Conservation (phyloP, 2,797 vertebrate genomes). For the Artibeus lituratus region DNA sequence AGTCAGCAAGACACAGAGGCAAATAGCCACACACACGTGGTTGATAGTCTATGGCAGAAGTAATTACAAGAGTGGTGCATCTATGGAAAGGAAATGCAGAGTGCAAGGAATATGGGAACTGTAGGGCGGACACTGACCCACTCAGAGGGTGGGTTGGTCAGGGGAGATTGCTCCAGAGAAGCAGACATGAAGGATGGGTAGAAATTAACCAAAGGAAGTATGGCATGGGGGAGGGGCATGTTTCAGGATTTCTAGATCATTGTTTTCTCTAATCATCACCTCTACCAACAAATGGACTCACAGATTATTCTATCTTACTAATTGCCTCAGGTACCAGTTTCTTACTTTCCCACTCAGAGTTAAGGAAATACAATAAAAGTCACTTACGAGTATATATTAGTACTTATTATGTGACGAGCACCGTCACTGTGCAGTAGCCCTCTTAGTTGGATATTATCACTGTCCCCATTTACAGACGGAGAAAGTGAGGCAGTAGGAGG, state of each 20-base stretch:
- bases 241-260: background rate
- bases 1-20: background rate
- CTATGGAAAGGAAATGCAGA: background rate
- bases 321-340: background rate
- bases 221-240: background rate
- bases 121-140: background rate
- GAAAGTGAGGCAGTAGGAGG: background rate
- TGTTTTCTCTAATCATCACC: background rate
- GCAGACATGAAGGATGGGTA: background rate
- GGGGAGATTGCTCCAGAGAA: background rate
- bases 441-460: background rate
- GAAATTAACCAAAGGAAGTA: background rate
- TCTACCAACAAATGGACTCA: background rate
- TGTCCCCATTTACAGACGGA: background rate
- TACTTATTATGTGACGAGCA: background rate
- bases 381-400: background rate
- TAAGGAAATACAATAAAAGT: background rate
- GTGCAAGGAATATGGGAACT: accelerated
- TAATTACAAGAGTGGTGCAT: background rate
- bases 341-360: background rate
- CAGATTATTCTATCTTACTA: background rate
- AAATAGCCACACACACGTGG: accelerated
- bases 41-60: background rate
- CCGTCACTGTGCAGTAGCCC: background rate
- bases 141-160: background rate